Evolutionary conservation across 2,888 invertebrate genomes (phyloP).

Genomic region (Scrobipalpa costella): DNA sequence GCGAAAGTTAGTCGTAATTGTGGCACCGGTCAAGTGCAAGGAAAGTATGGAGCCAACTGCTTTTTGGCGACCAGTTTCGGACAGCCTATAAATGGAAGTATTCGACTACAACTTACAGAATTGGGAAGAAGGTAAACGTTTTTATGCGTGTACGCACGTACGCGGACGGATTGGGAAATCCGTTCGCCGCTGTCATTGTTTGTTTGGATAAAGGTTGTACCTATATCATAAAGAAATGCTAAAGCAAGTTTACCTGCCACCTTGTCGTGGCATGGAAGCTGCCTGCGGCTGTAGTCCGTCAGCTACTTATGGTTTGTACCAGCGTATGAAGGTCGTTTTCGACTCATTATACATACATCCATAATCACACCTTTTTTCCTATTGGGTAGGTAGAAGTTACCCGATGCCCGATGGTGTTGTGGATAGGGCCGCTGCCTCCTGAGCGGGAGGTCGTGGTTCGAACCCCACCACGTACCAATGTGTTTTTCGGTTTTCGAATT

Average conservation of each 20-base stretch:
- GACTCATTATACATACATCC: background rate
- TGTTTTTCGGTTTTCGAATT: too few species aligned
- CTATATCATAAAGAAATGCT: too few species aligned
- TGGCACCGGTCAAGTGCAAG: conserved; percentile 13
- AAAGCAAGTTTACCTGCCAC: too few species aligned
- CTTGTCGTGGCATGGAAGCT: background rate
- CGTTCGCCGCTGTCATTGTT: background rate
- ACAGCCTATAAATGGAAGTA: background rate
- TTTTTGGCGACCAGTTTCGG: background rate
- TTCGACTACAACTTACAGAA: background rate
- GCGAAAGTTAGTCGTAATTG: conserved; percentile 15
- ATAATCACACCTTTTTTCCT: too few species aligned
- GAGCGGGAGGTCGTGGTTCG: too few species aligned
- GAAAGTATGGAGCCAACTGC: conserved; percentile 1
- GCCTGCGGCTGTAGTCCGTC: conserved; percentile 1
- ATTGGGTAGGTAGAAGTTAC: too few species aligned
- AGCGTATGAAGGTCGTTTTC: conserved; percentile 2
- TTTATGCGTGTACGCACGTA: too few species aligned
- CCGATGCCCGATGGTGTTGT: too few species aligned
- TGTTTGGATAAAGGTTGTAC: too few species aligned
- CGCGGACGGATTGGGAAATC: background rate
- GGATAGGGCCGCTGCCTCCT: too few species aligned
- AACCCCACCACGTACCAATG: too few species aligned
- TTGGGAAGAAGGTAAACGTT: too few species aligned
- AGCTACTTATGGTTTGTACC: background rate